phyloP scores from a whole-genome alignment of 2,113 vertebrate genomes.

The Bubo blakistoni region DNA sequence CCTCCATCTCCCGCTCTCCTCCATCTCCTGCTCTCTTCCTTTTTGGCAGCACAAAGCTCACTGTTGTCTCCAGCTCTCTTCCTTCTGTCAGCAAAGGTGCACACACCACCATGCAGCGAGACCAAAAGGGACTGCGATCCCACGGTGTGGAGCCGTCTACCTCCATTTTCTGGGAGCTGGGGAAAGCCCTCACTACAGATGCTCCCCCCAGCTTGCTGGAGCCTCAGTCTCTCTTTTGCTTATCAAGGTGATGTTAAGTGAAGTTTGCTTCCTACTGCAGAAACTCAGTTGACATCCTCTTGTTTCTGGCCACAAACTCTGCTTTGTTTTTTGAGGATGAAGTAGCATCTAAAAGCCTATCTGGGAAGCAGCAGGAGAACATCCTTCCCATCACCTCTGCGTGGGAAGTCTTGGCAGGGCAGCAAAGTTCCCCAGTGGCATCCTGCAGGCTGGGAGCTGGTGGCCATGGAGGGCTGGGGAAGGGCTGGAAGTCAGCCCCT shows the following conservation, averaged over 20 bases:
- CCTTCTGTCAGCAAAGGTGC: neutral
- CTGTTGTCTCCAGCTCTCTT: neutral
- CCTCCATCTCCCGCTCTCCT: neutral
- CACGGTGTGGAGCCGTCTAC: fast-evolving
- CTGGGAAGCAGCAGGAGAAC: neutral
- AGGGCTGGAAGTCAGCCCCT: neutral
- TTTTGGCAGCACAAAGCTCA: neutral
- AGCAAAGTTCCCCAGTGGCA: neutral
- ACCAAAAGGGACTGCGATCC: neutral
- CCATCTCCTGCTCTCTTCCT: neutral
- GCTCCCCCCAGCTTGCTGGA: neutral
- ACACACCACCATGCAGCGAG: neutral
- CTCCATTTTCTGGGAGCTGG: neutral
- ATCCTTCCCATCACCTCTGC: neutral
- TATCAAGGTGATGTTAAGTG: neutral
- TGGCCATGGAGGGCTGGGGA: neutral
- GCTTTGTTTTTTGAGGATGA: neutral
- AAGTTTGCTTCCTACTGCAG: neutral
- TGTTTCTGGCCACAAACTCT: neutral
- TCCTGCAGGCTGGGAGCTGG: neutral
- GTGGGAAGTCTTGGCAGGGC: neutral
- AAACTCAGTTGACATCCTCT: neutral
- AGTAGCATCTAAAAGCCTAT: neutral
- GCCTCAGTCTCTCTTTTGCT: neutral
- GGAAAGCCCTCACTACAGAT: fast-evolving